Evolutionary conservation across 1,140 invertebrate species (phyloP).

Genomic region (Danaus plexippus): DNA sequence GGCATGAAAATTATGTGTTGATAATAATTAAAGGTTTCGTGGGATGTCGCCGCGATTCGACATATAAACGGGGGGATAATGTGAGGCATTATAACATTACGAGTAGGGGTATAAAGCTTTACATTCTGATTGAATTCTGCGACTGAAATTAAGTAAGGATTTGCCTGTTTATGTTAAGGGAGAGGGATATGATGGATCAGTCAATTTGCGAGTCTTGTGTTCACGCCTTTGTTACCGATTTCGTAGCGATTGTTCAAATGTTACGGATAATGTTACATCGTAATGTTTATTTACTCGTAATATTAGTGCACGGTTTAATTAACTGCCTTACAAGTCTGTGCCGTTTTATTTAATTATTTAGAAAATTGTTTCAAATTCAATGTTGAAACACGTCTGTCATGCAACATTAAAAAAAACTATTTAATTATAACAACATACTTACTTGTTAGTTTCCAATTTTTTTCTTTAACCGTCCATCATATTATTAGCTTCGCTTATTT

Average conservation of each 20-base stretch:
- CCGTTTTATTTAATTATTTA: conserved; percentile 8
- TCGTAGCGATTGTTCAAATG: conserved; percentile 13
- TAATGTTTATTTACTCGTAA: too few species aligned
- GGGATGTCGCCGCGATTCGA: conserved; percentile 50
- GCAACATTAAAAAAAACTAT: too few species aligned
- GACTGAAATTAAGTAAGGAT: conserved; percentile 70
- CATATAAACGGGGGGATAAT: conserved; percentile 53
- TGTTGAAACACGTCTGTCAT: not conserved
- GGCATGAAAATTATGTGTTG: conserved; percentile 71
- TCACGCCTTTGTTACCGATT: conserved; percentile 46
- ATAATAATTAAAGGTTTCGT: conserved; percentile 72
- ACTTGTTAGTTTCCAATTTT: too few species aligned
- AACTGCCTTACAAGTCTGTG: not conserved
- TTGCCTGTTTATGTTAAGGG: conserved; percentile 67
- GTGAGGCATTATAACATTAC: conserved; percentile 68
- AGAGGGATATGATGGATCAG: conserved; percentile 56
- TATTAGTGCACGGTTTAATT: too few species aligned
- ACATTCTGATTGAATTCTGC: conserved; percentile 69
- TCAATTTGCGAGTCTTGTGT: conserved; percentile 54
- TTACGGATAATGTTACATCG: conserved; percentile 4
- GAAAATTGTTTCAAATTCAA: conserved; percentile 4
- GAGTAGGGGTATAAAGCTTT: conserved; percentile 59
- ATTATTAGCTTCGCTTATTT: too few species aligned
- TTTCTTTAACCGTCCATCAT: too few species aligned
- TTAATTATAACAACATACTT: too few species aligned